These are phyloP conservation scores for Eleutherodactylus coqui DNA, from an alignment of 2,797 vertebrate genomes.

Conservation along the genomic window DNA sequence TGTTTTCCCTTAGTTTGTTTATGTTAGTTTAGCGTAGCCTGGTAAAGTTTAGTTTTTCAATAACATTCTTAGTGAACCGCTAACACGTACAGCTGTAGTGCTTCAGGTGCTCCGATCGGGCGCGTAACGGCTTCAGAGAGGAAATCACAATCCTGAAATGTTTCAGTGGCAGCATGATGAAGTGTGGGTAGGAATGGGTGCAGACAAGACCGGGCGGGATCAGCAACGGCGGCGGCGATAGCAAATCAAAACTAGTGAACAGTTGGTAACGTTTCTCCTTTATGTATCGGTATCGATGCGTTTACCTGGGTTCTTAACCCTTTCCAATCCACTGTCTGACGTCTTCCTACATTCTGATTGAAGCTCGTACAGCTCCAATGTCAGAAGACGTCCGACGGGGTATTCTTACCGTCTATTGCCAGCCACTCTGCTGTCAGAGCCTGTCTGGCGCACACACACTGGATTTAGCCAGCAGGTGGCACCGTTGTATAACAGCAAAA, in stretches of 20 bases:
- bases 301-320: background rate
- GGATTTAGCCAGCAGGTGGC: no score
- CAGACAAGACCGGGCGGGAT: no score
- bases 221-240: background rate
- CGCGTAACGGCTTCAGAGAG: background rate
- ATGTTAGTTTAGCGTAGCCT: conserved; percentile 50
- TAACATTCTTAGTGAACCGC: conserved; percentile 41
- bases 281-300: background rate
- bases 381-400: no score
- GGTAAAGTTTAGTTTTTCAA: conserved; percentile 23
- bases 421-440: no score
- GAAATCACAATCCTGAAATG: background rate
- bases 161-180: no score
- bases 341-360: no score
- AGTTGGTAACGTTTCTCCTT: background rate
- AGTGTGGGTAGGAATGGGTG: no score
- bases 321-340: no score
- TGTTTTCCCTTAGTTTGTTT: conserved; percentile 42
- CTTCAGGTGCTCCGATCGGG: conserved; percentile 9
- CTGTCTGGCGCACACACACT: no score
- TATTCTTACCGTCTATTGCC: no score
- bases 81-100: conserved; percentile 61
- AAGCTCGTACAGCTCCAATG: no score
- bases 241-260: background rate
- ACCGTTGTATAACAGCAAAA: no score